Evolutionary conservation across 2,888 invertebrate genomes (phyloP).

Genomic region (Drosophila infuscata): DNA sequence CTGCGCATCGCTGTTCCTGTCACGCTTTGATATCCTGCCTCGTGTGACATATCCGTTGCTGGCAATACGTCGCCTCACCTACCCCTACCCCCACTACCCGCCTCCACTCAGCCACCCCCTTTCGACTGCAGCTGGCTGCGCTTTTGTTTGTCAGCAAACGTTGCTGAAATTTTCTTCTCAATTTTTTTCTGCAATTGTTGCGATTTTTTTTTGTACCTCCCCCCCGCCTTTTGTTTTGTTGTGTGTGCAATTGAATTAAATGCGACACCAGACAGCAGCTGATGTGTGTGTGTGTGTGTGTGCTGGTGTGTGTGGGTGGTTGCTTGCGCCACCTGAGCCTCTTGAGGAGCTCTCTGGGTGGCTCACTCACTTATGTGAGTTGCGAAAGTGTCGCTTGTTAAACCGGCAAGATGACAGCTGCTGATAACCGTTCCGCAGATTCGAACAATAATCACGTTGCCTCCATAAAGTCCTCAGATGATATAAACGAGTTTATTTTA

Average conservation of each 20-base stretch:
- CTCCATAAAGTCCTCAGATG: constrained; percentile 12
- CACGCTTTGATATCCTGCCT: constrained; percentile 78
- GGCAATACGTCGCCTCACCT: constrained; percentile 27
- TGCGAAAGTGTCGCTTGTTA: constrained; percentile 63
- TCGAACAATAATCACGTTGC: constrained; percentile 43
- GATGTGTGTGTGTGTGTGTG: constrained; percentile 5
- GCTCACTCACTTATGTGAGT: constrained; percentile 26
- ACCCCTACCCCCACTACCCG: background rate
- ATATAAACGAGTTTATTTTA: constrained; percentile 3
- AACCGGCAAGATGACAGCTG: constrained; percentile 52
- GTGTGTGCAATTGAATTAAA: constrained; percentile 76
- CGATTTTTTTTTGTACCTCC: constrained; percentile 43
- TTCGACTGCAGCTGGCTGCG: constrained; percentile 50
- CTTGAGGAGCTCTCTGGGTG: constrained; percentile 45
- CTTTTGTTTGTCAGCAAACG: constrained; percentile 64
- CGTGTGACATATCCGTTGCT: constrained; percentile 75
- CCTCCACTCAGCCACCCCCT: background rate
- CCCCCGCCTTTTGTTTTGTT: background rate
- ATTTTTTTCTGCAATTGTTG: constrained; percentile 68
- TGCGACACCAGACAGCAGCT: constrained; percentile 64
- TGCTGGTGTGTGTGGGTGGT: constrained; percentile 3
- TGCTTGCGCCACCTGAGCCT: constrained; percentile 55
- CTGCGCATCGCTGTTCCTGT: constrained; percentile 61
- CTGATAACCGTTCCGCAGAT: constrained; percentile 48
- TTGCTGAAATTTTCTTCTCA: constrained; percentile 44